A percentile compares a stretch with the other conserved stretches of the same genome.
phyloP scores from a whole-genome alignment of 2,888 invertebrate species.

The Augiades crinisus region DNA sequence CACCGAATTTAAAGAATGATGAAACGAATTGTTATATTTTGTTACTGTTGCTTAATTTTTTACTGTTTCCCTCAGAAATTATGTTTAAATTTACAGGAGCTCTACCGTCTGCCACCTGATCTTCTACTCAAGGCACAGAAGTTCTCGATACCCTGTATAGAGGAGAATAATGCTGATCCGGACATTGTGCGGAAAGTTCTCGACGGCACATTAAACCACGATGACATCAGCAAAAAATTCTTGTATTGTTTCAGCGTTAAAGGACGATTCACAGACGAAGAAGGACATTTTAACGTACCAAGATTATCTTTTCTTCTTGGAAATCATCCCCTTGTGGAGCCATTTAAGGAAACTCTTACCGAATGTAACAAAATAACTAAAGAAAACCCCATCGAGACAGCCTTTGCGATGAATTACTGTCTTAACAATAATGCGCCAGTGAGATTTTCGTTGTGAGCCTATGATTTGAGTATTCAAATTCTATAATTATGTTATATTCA shows the following conservation, averaged over 20 bases:
- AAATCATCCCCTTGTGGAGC: background rate
- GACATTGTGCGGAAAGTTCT: background rate
- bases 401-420: conserved; percentile 1
- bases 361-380: conserved; percentile 21
- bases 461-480: too few relatives aligned
- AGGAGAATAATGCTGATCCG: conserved; percentile 4
- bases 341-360: conserved; percentile 1
- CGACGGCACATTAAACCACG: background rate
- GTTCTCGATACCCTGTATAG: conserved; percentile 4
- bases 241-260: conserved; percentile 1
- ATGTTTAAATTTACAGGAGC: background rate
- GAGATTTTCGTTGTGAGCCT: background rate
- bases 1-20: too few relatives aligned
- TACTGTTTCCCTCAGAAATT: too few relatives aligned
- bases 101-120: background rate
- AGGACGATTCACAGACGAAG: conserved; percentile 1
- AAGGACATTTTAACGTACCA: conserved; percentile 6
- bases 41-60: too few relatives aligned
- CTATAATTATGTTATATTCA: too few relatives aligned
- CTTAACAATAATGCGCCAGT: conserved; percentile 9
- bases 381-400: conserved; percentile 5
- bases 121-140: background rate
- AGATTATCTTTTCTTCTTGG: conserved; percentile 1
- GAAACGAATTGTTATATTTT: too few relatives aligned
- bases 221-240: conserved; percentile 8